phyloP scores from a whole-genome alignment of 2,888 invertebrate genomes.

The Dascillus cervinus region DNA sequence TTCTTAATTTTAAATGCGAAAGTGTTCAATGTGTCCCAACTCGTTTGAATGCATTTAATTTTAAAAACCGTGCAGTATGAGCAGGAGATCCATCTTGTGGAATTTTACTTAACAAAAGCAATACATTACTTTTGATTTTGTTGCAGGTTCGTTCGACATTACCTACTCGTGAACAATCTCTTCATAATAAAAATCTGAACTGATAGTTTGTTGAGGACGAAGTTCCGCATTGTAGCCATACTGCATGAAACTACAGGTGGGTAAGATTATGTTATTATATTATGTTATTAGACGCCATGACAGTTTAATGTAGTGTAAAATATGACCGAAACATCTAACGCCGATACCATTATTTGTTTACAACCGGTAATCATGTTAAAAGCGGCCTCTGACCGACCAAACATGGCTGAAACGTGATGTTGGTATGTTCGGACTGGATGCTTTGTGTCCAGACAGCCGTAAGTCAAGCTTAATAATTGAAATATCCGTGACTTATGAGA shows the following conservation, averaged over 20 bases:
- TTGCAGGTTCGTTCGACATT: too few species aligned
- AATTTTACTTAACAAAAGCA: too few species aligned
- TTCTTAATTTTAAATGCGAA: too few species aligned
- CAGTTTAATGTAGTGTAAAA: conserved; percentile 42
- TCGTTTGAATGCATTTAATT: too few species aligned
- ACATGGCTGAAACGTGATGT: conserved; percentile 12
- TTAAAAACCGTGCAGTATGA: too few species aligned
- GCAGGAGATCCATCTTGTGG: too few species aligned
- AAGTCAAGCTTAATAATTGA: conserved; percentile 29
- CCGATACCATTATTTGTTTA: conserved; percentile 31
- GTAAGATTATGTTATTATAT: conserved; percentile 41
- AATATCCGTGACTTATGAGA: conserved; percentile 30
- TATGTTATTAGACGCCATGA: conserved; percentile 39
- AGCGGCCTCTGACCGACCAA: conserved; percentile 4
- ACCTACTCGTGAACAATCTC: too few species aligned
- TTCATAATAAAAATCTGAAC: too few species aligned
- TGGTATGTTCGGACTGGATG: conserved; percentile 14
- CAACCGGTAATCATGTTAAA: conserved; percentile 15
- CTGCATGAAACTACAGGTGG: conserved; percentile 10
- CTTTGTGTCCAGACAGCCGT: conserved; percentile 18
- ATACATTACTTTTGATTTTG: too few species aligned
- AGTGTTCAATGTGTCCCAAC: too few species aligned
- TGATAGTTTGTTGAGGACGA: too few species aligned
- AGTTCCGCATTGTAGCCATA: conserved; percentile 12
- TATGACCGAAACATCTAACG: conserved; percentile 33